Evolutionary conservation across 2,888 invertebrate genomes (phyloP).

Genomic region (Apoda limacodes): DNA sequence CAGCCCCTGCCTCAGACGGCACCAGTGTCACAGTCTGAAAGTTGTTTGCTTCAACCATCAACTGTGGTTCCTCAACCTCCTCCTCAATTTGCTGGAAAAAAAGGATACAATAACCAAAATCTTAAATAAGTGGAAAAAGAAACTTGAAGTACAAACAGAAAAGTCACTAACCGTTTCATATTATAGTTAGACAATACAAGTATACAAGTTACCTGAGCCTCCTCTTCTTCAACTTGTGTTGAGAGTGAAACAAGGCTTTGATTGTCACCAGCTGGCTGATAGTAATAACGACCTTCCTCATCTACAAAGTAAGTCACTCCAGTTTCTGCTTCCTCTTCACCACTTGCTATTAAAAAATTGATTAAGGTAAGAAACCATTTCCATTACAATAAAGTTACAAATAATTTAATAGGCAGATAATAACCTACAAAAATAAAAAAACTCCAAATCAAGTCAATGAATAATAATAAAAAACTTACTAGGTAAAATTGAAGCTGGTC

Average conservation of each 20-base stretch:
- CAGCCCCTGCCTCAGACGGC: constrained; percentile 79
- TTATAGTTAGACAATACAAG: no score
- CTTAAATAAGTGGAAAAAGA: not conserved
- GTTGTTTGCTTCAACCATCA: constrained; percentile 56
- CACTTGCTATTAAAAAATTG: no score
- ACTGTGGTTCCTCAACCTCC: constrained; percentile 23
- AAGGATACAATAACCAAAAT: no score
- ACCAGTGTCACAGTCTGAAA: constrained; percentile 88
- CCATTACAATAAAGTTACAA: not conserved
- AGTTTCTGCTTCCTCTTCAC: constrained; percentile 33
- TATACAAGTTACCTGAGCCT: no score
- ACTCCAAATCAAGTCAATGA: no score
- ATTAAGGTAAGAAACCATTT: constrained; percentile 5
- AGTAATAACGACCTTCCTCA: constrained; percentile 85
- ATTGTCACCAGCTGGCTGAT: constrained; percentile 76
- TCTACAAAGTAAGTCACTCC: constrained; percentile 83
- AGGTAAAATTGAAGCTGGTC: no score
- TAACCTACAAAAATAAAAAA: no score
- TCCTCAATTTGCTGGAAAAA: constrained; percentile 18
- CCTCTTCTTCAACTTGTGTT: no score
- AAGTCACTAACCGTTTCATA: no score
- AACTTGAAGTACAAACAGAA: no score
- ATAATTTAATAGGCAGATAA: no score
- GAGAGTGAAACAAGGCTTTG: constrained; percentile 75
- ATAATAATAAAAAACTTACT: no score